phyloP scores from a whole-genome alignment of 2,888 invertebrate species.

The Ophion ventricosus region DNA sequence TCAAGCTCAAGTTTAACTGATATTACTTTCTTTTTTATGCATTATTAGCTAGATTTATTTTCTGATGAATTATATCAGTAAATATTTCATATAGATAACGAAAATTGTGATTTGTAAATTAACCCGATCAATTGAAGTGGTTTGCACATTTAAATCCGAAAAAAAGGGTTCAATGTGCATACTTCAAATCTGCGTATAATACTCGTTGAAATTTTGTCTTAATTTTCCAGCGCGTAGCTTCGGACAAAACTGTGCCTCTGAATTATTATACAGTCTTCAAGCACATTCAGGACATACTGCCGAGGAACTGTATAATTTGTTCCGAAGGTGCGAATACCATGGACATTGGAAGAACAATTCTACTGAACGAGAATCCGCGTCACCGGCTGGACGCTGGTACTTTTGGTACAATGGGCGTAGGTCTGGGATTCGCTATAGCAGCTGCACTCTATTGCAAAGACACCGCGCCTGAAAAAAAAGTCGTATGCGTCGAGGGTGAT shows the following conservation, averaged over 20 bases:
- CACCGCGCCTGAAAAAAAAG: slow-evolving; percentile 91
- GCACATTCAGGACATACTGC: slow-evolving; percentile 90
- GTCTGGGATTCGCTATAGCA: slow-evolving; percentile 95
- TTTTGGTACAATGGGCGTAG: slow-evolving; percentile 99
- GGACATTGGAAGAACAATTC: slow-evolving; percentile 97
- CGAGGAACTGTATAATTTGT: slow-evolving; percentile 94
- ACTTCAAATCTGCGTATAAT: not conserved
- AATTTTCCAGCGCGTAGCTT: slow-evolving; percentile 86
- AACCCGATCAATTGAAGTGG: no score
- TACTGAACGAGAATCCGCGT: slow-evolving; percentile 92
- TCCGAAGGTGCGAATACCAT: slow-evolving; percentile 99
- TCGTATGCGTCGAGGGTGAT: slow-evolving; percentile 97
- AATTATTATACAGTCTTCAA: slow-evolving; percentile 98
- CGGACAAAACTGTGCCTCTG: slow-evolving; percentile 90
- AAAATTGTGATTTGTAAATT: no score
- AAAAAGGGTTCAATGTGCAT: no score
- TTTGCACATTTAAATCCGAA: no score
- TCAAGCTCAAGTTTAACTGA: no score
- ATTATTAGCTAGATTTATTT: no score
- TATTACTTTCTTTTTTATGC: no score
- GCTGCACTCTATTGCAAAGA: slow-evolving; percentile 95
- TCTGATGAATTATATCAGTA: no score
- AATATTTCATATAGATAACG: no score
- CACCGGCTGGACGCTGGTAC: slow-evolving; percentile 98
- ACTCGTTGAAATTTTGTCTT: not conserved